Evolutionary conservation across 2,113 vertebrate genomes (phyloP).

Genomic region (Microtus ochrogaster): DNA sequence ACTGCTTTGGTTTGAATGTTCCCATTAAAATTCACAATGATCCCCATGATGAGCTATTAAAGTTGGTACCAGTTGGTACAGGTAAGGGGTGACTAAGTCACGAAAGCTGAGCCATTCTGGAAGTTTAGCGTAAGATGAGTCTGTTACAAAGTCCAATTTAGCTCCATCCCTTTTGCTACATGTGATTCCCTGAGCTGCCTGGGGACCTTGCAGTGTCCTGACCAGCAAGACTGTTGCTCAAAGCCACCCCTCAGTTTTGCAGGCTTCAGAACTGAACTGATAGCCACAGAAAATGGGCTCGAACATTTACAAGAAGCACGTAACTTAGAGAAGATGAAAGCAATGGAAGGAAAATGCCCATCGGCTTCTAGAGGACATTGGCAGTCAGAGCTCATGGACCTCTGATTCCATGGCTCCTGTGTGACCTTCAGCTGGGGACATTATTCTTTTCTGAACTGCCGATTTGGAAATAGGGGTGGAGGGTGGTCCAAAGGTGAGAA

Average conservation of each 20-base stretch:
- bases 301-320: background rate
- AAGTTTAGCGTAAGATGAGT: background rate
- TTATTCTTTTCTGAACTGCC: background rate
- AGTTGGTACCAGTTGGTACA: background rate
- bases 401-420: background rate
- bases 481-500: background rate
- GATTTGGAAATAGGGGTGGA: background rate
- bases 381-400: background rate
- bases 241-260: background rate
- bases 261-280: background rate
- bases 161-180: too few species aligned
- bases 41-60: background rate
- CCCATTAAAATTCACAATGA: background rate
- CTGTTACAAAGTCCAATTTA: background rate
- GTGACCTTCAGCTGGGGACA: background rate
- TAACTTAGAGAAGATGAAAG: background rate
- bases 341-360: background rate
- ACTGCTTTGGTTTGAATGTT: background rate
- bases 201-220: background rate
- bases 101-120: background rate
- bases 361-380: background rate
- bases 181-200: background rate
- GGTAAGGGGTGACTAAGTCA: background rate
- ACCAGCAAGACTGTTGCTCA: background rate
- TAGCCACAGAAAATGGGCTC: background rate